Percentiles rank a stretch among this genome's conserved stretches.
These are phyloP conservation scores for Coptodon rendalli DNA, from an alignment of 2,113 vertebrate genomes.

Conservation along the genomic window DNA sequence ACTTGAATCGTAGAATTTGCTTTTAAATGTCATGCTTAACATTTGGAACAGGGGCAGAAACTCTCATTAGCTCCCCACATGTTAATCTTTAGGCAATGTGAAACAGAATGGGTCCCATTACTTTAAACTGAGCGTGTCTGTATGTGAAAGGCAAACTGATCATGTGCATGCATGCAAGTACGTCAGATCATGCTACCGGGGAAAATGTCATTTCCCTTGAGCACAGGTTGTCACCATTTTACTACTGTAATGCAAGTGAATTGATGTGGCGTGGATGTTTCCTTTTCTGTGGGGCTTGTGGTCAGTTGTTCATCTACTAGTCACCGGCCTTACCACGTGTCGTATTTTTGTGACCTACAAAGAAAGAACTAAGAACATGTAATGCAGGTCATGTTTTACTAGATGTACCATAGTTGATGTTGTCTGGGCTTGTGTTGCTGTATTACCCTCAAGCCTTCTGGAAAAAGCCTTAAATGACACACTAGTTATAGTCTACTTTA, in stretches of 20 bases:
- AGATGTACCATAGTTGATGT: neutral
- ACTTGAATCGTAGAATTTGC: conserved; percentile 55
- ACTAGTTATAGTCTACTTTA: neutral
- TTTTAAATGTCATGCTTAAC: conserved; percentile 18
- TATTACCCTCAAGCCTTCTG: conserved; percentile 70
- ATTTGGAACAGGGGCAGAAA: conserved; percentile 18
- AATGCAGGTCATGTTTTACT: conserved; percentile 7
- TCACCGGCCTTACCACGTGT: conserved; percentile 11
- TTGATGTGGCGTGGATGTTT: conserved; percentile 60
- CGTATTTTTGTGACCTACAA: conserved; percentile 21
- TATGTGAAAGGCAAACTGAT: conserved; percentile 71
- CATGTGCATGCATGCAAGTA: conserved; percentile 76
- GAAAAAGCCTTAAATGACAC: conserved; percentile 84
- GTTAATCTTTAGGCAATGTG: conserved; percentile 30
- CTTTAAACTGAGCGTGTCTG: neutral
- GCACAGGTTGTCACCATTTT: conserved; percentile 81
- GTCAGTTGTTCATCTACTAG: conserved; percentile 14
- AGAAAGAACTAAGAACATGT: neutral
- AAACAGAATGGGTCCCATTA: conserved; percentile 10
- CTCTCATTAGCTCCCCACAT: neutral
- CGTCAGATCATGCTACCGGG: conserved; percentile 38
- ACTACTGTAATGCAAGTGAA: conserved; percentile 81
- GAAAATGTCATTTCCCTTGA: conserved; percentile 51
- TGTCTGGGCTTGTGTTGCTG: conserved; percentile 60
- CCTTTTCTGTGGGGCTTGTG: conserved; percentile 23